Evolutionary conservation across 2,888 invertebrate species (phyloP), one percentile per base, ranked within the genome.

Genomic region (Heliconius cydno): DNA sequence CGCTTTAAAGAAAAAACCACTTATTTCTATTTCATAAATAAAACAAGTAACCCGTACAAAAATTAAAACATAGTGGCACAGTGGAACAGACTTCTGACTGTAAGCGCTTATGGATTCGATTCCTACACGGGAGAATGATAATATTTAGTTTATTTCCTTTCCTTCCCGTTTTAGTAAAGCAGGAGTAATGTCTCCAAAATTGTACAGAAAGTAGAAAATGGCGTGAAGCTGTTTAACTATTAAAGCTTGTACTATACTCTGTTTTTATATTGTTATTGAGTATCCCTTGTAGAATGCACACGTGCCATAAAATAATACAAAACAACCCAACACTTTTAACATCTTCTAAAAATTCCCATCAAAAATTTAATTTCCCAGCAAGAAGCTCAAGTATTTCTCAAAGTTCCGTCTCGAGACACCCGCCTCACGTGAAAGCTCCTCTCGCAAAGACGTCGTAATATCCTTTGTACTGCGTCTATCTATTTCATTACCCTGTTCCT

Each of bases 361-460:
- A 73, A 73, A 60, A 73, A 73, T 60, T 73, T 73, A 73, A 73
- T 73, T 73, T 73, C 60, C 73, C 7, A 15, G 30, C 34, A 73
- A 57, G 73, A 57, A 60, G 34, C 73, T 60, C 15, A 73, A 73
- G 73, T 60, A 73, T 73, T 73, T 73, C 73, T 73, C 73, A 73
- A 73, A 73, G 73, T 60, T 60, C 34, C 60, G 73, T 73, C 73
- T 75, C 63, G 75, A 65, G 65, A 65, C 65, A 75, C 65, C 66
- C 65, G 63, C 25, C 41, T 65, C 41, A 65, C 75, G 63, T 75
- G 65, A 46, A 66, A 68, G 75, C 78, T 71, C 63, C 68, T 76
- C 79, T 78, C 74, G 79, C 57, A 78, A 81, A 79, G 79, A 72
- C 79, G 60, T 60, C 28, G 76, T 75, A 76, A 81, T 79, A 67